Base-by-base conservation (phyloP, 2,888 invertebrate genomes). In the Parthenolecanium corni region DNA sequence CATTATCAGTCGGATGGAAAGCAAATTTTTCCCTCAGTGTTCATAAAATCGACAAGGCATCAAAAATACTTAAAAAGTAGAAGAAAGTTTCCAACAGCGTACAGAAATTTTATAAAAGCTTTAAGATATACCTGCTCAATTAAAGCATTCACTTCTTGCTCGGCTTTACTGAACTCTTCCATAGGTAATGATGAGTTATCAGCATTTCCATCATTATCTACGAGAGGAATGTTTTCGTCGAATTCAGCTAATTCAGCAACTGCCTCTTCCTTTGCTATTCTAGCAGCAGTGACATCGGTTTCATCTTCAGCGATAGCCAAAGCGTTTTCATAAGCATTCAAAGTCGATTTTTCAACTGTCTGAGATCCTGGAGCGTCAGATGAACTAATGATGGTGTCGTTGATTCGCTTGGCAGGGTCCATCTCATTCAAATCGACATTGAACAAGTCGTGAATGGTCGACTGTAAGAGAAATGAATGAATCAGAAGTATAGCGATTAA, bases 301-400 rank as follows among this genome's bases (percentile, higher is more conserved):
- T 93, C 95, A 75, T 96, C 96, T 76, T 96, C 95, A 54, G 89
- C 93, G 58, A 89, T 86, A 23, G 91, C 89, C 66, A 96, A 78
- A 51, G 93, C 94, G 68, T 76, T 80, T 76, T 90, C 91, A 66
- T 88, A 79, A 11, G 80, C 82, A 20, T 64, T 66, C 24, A 64
- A 54, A 12, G 54, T 31, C 38, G 53, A 16, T 16, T 44, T 53
- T 21, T 63, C 63, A 36, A 52, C 44, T 18, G 21, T 16, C 12
- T 24, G 52, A 25, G 52, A 40, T 11, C 25, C 65, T 16, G 63
- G 62, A 3, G 65, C 66, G 23, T 20, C 53, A 31, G 31, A 4
- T 5, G 64, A 31, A 44, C 54, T 64, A 36, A 65, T 54, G 62
- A 67, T 68, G 12, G 80, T 76, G 68, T 80, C 80, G 1, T 79